phyloP scores from a whole-genome alignment of 2,113 vertebrate species.

The Nibea coibor region DNA sequence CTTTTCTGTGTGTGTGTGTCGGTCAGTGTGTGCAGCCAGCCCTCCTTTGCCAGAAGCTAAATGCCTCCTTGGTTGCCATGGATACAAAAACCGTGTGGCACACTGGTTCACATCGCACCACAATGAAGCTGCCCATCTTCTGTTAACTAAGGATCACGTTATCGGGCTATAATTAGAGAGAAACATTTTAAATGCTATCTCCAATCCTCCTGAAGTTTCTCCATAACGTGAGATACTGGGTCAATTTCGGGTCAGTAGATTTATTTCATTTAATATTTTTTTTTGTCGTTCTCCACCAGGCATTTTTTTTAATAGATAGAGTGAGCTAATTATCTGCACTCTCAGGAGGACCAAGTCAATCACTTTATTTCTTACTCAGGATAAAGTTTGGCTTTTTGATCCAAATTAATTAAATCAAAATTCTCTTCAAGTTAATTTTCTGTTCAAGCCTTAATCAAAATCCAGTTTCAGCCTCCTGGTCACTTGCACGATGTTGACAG shows the following conservation, averaged over 20 bases:
- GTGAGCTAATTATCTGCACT: not conserved
- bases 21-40: constrained; percentile 46
- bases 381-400: not conserved
- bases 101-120: constrained; percentile 11
- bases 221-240: not conserved
- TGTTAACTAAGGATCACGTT: not conserved
- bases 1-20: constrained; percentile 20
- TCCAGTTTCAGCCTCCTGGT: not conserved
- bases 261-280: not conserved
- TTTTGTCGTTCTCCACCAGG: not conserved
- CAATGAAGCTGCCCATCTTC: constrained; percentile 3
- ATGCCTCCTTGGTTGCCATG: constrained; percentile 57
- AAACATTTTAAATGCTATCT: not conserved
- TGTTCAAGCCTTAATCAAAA: not conserved
- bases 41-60: constrained; percentile 69
- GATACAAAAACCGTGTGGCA: constrained; percentile 32
- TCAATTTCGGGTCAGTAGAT: not conserved
- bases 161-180: not conserved
- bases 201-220: not conserved
- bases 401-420: not conserved
- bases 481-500: not conserved
- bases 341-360: not conserved
- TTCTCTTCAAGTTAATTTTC: not conserved
- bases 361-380: not conserved
- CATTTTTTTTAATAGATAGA: not conserved